Conservation (phyloP, 2,888 invertebrate genomes). For the Eilema caniola region DNA sequence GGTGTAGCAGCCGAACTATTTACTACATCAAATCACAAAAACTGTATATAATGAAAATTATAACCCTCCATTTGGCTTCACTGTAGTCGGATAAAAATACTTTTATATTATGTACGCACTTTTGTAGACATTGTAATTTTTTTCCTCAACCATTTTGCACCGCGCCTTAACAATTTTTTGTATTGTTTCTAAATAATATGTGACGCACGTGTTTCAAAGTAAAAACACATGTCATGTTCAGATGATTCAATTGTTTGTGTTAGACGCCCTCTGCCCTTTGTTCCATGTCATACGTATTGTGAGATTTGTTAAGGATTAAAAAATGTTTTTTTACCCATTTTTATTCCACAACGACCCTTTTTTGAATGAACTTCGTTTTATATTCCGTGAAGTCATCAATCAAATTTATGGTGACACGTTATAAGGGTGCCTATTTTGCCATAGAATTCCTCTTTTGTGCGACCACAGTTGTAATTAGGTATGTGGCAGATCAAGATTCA, state of each 20-base stretch:
- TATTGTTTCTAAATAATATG: conserved; percentile 16
- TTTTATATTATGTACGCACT: background rate
- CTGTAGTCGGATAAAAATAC: no score
- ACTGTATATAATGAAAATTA: no score
- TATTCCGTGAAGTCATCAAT: background rate
- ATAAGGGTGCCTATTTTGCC: background rate
- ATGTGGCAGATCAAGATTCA: no score
- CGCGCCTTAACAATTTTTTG: conserved; percentile 3
- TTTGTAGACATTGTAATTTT: background rate
- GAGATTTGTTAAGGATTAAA: conserved; percentile 8
- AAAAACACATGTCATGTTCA: conserved; percentile 21
- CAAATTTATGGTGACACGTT: background rate
- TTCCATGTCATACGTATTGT: conserved; percentile 8
- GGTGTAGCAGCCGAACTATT: background rate
- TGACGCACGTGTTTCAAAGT: conserved; percentile 16
- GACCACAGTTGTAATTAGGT: no score
- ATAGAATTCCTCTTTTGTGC: no score
- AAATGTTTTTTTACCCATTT: background rate
- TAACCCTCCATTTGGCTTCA: no score
- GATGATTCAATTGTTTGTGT: conserved; percentile 24
- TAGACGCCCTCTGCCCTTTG: conserved; percentile 16
- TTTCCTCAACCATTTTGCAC: conserved; percentile 7
- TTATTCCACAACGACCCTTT: background rate
- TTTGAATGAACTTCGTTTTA: background rate
- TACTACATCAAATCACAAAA: background rate